Evolutionary conservation across 2,888 invertebrate genomes (phyloP), one percentile per base, ranked within the genome.

Genomic region (Drosophila sordidula): DNA sequence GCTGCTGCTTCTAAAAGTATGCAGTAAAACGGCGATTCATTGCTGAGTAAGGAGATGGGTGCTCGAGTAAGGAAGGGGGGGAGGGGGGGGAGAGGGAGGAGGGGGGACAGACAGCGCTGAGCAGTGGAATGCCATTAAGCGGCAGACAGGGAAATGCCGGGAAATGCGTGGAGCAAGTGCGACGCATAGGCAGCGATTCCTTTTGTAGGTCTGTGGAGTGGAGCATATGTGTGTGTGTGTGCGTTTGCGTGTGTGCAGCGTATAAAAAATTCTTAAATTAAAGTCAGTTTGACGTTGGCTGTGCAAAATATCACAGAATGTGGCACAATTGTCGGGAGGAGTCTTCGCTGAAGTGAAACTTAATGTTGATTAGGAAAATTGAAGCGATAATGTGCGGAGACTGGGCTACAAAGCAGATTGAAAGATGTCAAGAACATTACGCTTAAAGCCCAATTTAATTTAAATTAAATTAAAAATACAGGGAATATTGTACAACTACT

Each of bases 231-330:
- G 32, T 14, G 32, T 16, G 22, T 52, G 38, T 32, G 34, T 49
- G 42, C 44, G 57, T 38, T 0, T 52, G 54, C 41, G 36, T 22
- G 39, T 41, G n/a, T 34, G 69, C 45, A 44, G 49, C 68, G 66
- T 61, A 76, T 76, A 75, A 68, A 80, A 83, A 83, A 83, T 76
- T 83, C 80, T 68, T 66, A 71, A 81, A 82, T 84, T 82, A 83
- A 83, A 82, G 84, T 81, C 84, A 81, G 79, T 75, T 81, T 78
- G 70, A 75, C 68, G 74, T 54, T 74, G 71, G 46, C 41, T 66
- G 70, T 56, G 56, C 32, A 59, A 58, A 57, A 47, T 59, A 57
- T 56, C 50, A 14, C 39, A 52, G 62, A 38, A 61, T 50, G 58
- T 25, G 42, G 52, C 25, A 32, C 29, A 29, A 29, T 9, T 29